These are phyloP conservation scores for Platyscapa corneri DNA, from an alignment of 1,140 invertebrate genomes.

Conservation along the genomic window DNA sequence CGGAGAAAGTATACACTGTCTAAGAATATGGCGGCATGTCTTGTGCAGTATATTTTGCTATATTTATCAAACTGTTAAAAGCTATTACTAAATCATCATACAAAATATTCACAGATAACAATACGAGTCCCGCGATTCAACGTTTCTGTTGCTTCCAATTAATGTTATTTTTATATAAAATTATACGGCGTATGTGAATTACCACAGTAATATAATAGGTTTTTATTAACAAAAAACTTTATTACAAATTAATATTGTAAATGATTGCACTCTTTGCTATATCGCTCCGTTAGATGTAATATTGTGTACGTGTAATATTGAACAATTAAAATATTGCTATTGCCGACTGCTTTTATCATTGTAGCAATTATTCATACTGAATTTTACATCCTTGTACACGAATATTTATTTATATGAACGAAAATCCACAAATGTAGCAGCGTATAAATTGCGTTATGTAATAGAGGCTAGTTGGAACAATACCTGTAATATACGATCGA, in stretches of 20 bases:
- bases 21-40: background rate
- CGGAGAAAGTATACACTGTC: background rate
- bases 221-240: constrained; percentile 14
- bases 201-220: background rate
- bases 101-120: background rate
- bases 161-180: background rate
- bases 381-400: background rate
- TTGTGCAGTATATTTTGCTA: background rate
- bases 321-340: too few species aligned
- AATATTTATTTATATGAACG: background rate
- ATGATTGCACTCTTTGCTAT: background rate
- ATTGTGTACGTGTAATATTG: background rate
- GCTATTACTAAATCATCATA: background rate
- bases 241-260: background rate
- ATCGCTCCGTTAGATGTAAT: background rate
- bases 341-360: background rate
- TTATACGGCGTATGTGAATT: background rate
- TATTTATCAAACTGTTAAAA: background rate
- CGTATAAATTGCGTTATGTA: constrained; percentile 63
- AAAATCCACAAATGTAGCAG: too few species aligned
- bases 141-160: background rate
- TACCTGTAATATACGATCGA: constrained; percentile 10
- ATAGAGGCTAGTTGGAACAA: constrained; percentile 33
- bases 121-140: background rate
- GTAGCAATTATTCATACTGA: background rate